Base-by-base conservation (phyloP, 1,140 invertebrate species). In the Trissolcus basalis region DNA sequence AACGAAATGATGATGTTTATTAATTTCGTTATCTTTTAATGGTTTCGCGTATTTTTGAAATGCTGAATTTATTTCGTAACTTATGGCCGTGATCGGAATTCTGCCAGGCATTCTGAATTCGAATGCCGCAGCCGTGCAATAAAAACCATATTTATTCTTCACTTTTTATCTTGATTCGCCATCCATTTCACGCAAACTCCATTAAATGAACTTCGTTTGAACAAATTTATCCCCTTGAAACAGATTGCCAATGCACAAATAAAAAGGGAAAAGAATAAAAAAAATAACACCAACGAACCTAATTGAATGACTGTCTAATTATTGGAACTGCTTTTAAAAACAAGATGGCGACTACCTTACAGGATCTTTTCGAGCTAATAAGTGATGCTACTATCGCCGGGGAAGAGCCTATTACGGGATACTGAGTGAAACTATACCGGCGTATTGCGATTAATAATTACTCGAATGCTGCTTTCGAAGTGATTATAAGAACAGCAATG, bases 401-500 rank as follows among this genome's bases (percentile, higher is more conserved):
- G 65, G 67, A 72, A 68, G 59, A 70, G 69, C 64, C 75, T 69
- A 68, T 73, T 77, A 77, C 69, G 33, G 63, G 63, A 77, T 77
- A 77, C 71, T 58, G 60, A 65, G 60, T 65, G 65, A 64, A 76
- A 70, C 73, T 76, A 54, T 65, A 64, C 48, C 59, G 72, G 65
- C 59, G 59, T 54, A 59, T 64, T 72, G 58, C 75, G 69, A 73
- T 78, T 78, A 72, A 78, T 78, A 78, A 78, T 78, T 69, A 60
- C 69, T 35, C 51, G 75, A 61, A 55, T 35, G 56, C 56, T 68
- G 65, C 67, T 68, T 65, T 71, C 65, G 15, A 63, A 61, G 71
- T 55, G 69, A 78, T 78, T 73, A 74, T 74, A 78, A 70, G 76
- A 74, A 59, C 56, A 33, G 59, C 35, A 51, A 73, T 32, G 60